Evolutionary conservation across 2,113 vertebrate species (phyloP), one percentile per base, ranked within the genome.

Genomic region (Connochaetes taurinus): DNA sequence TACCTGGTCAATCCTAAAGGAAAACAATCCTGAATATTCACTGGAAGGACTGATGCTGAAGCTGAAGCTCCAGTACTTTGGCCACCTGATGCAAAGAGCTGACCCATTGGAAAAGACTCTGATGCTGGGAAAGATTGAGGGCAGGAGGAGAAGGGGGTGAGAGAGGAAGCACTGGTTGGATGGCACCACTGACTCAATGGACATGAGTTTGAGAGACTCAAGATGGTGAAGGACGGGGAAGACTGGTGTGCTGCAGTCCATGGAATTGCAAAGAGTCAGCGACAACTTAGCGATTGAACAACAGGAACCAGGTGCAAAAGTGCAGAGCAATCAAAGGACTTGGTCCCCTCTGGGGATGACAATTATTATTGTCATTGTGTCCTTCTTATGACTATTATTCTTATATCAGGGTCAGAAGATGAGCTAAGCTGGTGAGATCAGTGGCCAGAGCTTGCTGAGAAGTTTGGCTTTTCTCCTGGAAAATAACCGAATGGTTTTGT

Each of bases 391-490:
- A 25, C 31, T 55, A 1, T 40, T 91, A 31, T 62, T 78, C 50
- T 62, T 53, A 21, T 62, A 23, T 74, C 76, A 45, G 60, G 60
- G n/a, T 40, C n/a, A 23, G 58, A 17, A 5, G 67, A 90, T 80
- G 45, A 71, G 55, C 52, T 31, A 17, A 60, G 40, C 90, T 86
- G 57, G 76, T 83, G 50, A 40, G 62, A 25, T 64, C 15, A 53
- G 64, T 47, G 52, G 76, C 81, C 81, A 36, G 78, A 40, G 76
- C 58, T 33, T 47, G 53, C 83, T 16, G 50, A 92, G 74, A 87
- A 53, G 27, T 89, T 93, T 74, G 91, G 43, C 47, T 92, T 94
- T 94, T 36, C n/a, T 92, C 60, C 58, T 92, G 67, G 76, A 93
- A 85, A 89, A 74, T 23, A 95, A 83, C 55, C 0, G 13, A 55